Base-by-base conservation (phyloP, 2,797 vertebrate genomes). In the Enteromius trimaculatus region DNA sequence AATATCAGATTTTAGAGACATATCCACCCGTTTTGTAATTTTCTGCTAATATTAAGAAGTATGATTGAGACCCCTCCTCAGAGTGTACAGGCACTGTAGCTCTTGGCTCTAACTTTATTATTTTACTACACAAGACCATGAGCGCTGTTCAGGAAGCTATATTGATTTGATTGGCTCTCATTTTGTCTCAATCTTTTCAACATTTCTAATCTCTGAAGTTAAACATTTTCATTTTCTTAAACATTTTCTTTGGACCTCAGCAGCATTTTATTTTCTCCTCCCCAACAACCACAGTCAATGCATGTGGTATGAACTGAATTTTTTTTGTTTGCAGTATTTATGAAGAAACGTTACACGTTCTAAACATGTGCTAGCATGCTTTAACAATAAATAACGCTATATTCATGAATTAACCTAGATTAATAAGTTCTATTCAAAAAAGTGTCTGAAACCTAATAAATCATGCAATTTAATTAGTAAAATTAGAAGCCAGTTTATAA, bases 111-210 rank as follows among this genome's bases (percentile, higher is more conserved):
- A 47, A 55, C 60, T 0, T 29, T 91, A 85, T 91, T 91, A 83
- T 92, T 91, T 87, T 65, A 71, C 88, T 87, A 82, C 44, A 34
- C 34, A 71, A 87, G 80, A 80, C 62, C 39, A 16, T 80, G 44
- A 79, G 76, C 70, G 83, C 80, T 75, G 75, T 88, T 89, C 89
- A 90, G 90, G 90, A 93, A 92, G 88, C 76, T 86, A 88, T 91
- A 86, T 77, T 89, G 87, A 87, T 88, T 89, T 88, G 79, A 90
- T 88, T 90, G 75, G 88, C 90, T 89, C 89, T 82, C 74, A 80
- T 86, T 86, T 85, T 76, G 78, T 89, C 85, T 87, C 85, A 82
- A 85, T 65, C 39, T 72, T 79, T 86, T 88, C 64, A 84, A 85
- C 79, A 58, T 88, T 70, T 90, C 75, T 87, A 84, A 86, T 86